These are phyloP conservation scores for Stichodactyla helianthus DNA, from an alignment of 64 coral and sea anemone genomes.

Conservation along the genomic window DNA sequence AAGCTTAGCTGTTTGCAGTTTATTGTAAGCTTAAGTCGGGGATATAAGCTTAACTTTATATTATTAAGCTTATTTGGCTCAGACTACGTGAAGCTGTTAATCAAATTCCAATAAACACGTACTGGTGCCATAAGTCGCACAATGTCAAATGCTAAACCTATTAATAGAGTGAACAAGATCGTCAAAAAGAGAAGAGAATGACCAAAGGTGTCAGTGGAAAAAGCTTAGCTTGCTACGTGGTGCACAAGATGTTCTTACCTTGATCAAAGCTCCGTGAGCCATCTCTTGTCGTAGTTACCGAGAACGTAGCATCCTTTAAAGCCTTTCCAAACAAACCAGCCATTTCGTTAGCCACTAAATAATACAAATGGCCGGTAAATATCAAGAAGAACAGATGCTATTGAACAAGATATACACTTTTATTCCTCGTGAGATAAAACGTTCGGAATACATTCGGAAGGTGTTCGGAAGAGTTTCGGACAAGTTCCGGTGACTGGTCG, in stretches of 20 bases:
- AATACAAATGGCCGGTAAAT: background rate
- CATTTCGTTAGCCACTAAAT: background rate
- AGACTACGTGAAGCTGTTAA: too few species aligned
- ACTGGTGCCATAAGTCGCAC: too few species aligned
- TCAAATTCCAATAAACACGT: too few species aligned
- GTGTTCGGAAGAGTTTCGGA: background rate
- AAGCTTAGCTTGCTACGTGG: too few species aligned
- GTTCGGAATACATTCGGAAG: background rate
- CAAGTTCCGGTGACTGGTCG: background rate
- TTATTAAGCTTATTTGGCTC: too few species aligned
- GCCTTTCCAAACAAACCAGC: conserved; percentile 43
- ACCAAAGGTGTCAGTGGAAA: too few species aligned
- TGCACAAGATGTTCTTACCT: background rate
- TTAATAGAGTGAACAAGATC: too few species aligned
- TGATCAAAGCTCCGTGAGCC: conserved; percentile 34
- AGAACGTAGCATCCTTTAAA: conserved; percentile 27
- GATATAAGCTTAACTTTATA: too few species aligned
- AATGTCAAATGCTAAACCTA: too few species aligned
- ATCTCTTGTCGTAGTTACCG: conserved; percentile 23
- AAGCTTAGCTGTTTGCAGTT: too few species aligned
- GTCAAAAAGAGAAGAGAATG: too few species aligned
- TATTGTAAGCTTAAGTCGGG: too few species aligned
- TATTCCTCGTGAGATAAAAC: background rate
- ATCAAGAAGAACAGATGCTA: background rate
- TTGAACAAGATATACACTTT: background rate